These are phyloP conservation scores for Choreutis nemorana DNA, from an alignment of 2,888 invertebrate genomes.

Conservation along the genomic window DNA sequence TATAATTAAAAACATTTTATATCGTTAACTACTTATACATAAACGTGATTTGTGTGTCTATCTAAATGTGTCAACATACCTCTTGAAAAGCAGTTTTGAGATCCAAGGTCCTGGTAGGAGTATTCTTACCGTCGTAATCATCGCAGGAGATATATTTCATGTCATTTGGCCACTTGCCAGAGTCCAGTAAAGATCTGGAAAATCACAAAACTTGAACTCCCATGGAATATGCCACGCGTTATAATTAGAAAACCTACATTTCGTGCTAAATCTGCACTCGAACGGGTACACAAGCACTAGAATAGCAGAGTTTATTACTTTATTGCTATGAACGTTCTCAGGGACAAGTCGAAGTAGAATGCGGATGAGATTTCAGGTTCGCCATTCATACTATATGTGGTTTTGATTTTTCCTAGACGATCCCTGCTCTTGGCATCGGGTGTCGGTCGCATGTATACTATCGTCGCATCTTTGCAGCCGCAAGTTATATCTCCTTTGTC, in stretches of 20 bases:
- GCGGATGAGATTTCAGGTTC: conserved; percentile 81
- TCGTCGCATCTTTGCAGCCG: conserved; percentile 78
- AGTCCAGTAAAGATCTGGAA: conserved; percentile 73
- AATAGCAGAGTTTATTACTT: conserved; percentile 67
- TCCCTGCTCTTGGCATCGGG: conserved; percentile 74
- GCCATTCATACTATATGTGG: conserved; percentile 74
- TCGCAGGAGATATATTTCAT: conserved; percentile 80
- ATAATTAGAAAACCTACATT: conserved; percentile 42
- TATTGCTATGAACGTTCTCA: conserved; percentile 75
- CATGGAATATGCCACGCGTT: conserved; percentile 45
- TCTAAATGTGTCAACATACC: conserved; percentile 45
- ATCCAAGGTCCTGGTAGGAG: conserved; percentile 76
- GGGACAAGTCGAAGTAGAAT: conserved; percentile 87
- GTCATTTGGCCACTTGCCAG: conserved; percentile 77
- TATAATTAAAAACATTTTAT: no score
- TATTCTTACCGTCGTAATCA: conserved; percentile 79
- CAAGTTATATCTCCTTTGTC: conserved; percentile 78
- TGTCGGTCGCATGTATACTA: conserved; percentile 78
- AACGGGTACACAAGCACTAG: conserved; percentile 26
- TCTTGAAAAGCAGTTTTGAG: conserved; percentile 73
- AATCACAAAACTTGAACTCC: conserved; percentile 43
- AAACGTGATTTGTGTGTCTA: not conserved
- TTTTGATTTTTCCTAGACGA: conserved; percentile 73
- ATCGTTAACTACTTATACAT: no score
- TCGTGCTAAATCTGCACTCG: conserved; percentile 27